phyloP scores from a whole-genome alignment of 23 tunicate species.

The Ascidia mentula region DNA sequence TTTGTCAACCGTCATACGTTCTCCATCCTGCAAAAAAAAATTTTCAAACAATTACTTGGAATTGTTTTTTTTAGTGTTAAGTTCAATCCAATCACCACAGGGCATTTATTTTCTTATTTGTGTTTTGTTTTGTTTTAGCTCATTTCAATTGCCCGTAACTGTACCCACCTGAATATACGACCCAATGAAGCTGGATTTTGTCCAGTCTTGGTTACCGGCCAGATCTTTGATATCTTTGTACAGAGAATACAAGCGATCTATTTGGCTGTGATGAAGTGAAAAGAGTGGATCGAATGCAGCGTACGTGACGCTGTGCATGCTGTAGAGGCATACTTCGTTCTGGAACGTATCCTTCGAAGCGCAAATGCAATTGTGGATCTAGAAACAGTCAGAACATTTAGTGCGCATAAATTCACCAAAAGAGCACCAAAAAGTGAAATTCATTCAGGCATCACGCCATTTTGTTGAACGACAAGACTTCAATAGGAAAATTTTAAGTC shows the following conservation, averaged over 20 bases:
- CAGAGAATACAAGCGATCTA: conserved; percentile 41
- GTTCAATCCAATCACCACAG: too few relatives aligned
- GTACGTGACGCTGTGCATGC: conserved; percentile 34
- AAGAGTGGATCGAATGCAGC: conserved; percentile 51
- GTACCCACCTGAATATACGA: conserved; percentile 30
- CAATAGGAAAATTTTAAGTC: too few relatives aligned
- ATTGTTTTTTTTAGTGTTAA: neutral
- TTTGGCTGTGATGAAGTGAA: conserved; percentile 54
- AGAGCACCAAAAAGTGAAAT: too few relatives aligned
- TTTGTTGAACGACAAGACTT: too few relatives aligned
- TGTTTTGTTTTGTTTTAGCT: too few relatives aligned
- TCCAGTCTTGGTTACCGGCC: conserved; percentile 50
- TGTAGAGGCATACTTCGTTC: conserved; percentile 16
- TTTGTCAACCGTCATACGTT: neutral
- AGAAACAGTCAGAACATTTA: neutral
- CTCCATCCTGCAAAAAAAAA: neutral
- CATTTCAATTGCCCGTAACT: too few relatives aligned
- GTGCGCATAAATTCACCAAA: too few relatives aligned
- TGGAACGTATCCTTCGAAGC: neutral
- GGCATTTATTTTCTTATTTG: too few relatives aligned
- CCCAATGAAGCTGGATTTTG: conserved; percentile 44
- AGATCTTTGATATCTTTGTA: conserved; percentile 22
- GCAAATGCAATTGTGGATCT: conserved; percentile 59
- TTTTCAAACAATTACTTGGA: neutral
- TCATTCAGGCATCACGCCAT: too few relatives aligned